phyloP scores from a whole-genome alignment of 1,140 invertebrate species.

The Drosophila paulistorum region DNA sequence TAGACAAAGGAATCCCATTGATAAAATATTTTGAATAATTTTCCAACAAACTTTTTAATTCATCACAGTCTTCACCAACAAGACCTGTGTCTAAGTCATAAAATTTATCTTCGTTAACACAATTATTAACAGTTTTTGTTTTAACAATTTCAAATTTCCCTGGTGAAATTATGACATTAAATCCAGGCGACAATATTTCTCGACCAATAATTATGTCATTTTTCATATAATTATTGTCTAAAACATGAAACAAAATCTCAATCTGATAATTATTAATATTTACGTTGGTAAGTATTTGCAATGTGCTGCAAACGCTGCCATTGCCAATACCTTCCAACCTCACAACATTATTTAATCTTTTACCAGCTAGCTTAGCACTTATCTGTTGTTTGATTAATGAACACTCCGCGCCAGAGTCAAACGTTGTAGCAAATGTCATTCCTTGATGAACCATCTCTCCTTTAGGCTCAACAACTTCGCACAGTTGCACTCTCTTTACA shows the following conservation, averaged over 20 bases:
- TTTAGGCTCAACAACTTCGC: conserved; percentile 28
- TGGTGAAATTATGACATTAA: conserved; percentile 29
- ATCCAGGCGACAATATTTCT: conserved; percentile 32
- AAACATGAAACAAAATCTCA: conserved; percentile 43
- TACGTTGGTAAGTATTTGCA: conserved; percentile 3
- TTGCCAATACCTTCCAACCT: not conserved
- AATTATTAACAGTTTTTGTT: conserved; percentile 22
- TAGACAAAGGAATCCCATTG: too few species aligned
- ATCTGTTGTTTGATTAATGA: conserved; percentile 18
- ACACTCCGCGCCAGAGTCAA: conserved; percentile 25
- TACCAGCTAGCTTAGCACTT: conserved; percentile 22
- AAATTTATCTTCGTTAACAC: conserved; percentile 1
- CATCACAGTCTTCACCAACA: too few species aligned
- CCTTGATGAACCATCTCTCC: conserved; percentile 21
- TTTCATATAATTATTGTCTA: conserved; percentile 27
- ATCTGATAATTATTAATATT: conserved; percentile 22
- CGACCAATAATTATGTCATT: conserved; percentile 43
- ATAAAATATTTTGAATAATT: too few species aligned
- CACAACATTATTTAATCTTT: conserved; percentile 8
- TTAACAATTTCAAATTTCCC: conserved; percentile 39
- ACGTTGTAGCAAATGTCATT: conserved; percentile 16
- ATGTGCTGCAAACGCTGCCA: not conserved
- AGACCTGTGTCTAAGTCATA: too few species aligned
- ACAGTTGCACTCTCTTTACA: conserved; percentile 23
- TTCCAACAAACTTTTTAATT: too few species aligned